phyloP scores from a whole-genome alignment of 2,797 vertebrate species.

The Emys orbicularis region DNA sequence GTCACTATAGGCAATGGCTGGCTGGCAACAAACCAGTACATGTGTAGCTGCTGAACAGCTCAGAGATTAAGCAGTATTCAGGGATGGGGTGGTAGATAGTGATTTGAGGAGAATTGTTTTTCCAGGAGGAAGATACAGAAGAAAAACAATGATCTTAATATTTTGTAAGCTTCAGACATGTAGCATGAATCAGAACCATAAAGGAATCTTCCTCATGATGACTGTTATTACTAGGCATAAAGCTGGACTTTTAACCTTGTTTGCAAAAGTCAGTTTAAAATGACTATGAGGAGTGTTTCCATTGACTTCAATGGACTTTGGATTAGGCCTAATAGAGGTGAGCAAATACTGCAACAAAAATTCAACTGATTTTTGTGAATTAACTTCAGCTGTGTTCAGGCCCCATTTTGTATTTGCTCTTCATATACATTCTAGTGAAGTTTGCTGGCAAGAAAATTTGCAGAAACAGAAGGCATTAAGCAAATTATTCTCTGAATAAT shows the following conservation, averaged over 20 bases:
- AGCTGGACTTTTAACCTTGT: not conserved
- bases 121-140: not conserved
- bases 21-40: not conserved
- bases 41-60: constrained; percentile 18
- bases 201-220: not conserved
- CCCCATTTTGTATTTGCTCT: constrained; percentile 14
- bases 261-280: not conserved
- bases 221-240: not conserved
- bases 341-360: not conserved
- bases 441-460: not conserved
- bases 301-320: not conserved
- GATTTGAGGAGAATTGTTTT: not conserved
- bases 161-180: not conserved
- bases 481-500: constrained; percentile 42
- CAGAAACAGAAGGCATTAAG: constrained; percentile 18
- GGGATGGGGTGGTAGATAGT: not conserved
- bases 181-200: not conserved
- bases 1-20: not conserved
- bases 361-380: not conserved
- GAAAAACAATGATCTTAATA: not conserved
- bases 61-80: not conserved
- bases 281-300: not conserved
- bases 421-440: constrained; percentile 13
- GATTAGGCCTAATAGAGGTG: not conserved
- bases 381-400: not conserved